Evolutionary conservation across 2,888 invertebrate genomes (phyloP), one percentile per base, ranked within the genome.

Genomic region (Dolichopus griseipennis): DNA sequence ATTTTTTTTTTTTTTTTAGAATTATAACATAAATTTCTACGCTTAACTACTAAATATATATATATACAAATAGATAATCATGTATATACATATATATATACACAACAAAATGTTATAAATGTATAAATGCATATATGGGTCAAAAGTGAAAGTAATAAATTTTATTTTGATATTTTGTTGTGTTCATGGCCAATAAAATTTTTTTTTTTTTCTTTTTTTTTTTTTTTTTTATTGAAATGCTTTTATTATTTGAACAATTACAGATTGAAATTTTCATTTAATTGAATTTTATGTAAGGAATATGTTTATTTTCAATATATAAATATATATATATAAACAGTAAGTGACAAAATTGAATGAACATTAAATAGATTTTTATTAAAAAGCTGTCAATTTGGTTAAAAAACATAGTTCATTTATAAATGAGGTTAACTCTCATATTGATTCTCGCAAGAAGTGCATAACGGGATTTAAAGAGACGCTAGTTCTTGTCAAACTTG

Each of bases 61-160:
- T 12, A 41, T 41, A 7, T 12, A 41, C 18, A 52, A 18, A 15
- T 52, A n/a, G n/a, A n/a, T n/a, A n/a, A n/a, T n/a, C 52, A 52
- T 52, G 18, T 52, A 15, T 52, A n/a, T n/a, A 52, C 18, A 52
- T 15, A 52, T 52, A 52, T 52, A 52, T 52, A 18, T 52, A 52
- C 18, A 18, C 6, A 52, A 12, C 6, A 18, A 43, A 10, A 43
- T 43, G 43, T 43, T 34, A 34, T n/a, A n/a, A n/a, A 34, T 34
- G 9, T 34, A 34, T 5, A 43, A 10, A 7, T 37, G 6, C 15
- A 52, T 52, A 52, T 52, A 52, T 52, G 52, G 52, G 52, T 52
- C 52, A 52, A n/a, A 52, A 52, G 52, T 52, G 52, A 52, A 52
- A 52, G 52, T 52, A 52, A 52, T 52, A 52, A 52, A 52, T 52